These are phyloP conservation scores for Diadromus collaris DNA, from an alignment of 2,888 invertebrate genomes.

Conservation along the genomic window DNA sequence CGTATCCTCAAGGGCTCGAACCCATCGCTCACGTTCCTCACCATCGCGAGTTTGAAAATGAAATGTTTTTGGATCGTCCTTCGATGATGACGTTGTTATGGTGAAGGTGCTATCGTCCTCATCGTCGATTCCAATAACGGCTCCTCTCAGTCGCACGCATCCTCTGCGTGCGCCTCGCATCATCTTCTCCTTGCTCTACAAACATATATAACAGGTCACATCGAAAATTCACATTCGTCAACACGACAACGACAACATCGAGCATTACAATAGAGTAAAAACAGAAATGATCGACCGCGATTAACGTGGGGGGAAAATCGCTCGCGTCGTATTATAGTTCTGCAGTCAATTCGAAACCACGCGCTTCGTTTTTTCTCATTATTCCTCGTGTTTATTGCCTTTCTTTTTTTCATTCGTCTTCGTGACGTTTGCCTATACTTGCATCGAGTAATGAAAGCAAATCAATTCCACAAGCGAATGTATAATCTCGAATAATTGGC, in stretches of 20 bases:
- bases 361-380: background rate
- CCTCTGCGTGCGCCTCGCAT: constrained; percentile 97
- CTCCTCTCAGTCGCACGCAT: constrained; percentile 98
- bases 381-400: background rate
- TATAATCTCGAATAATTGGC: constrained; percentile 15
- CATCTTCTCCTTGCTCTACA: constrained; percentile 99
- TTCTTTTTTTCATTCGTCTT: background rate
- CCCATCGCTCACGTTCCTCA: constrained; percentile 98
- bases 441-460: background rate
- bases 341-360: background rate
- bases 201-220: constrained; percentile 64
- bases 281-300: background rate
- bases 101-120: constrained; percentile 99
- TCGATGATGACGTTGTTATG: constrained; percentile 85
- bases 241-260: background rate
- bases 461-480: constrained; percentile 7
- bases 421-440: background rate
- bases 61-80: constrained; percentile 98
- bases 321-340: background rate
- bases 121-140: constrained; percentile 99
- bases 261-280: background rate
- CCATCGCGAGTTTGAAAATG: constrained; percentile 99
- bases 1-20: constrained; percentile 96
- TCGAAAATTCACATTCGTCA: background rate
- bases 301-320: background rate